Evolutionary conservation across 2,888 invertebrate species (phyloP).

Genomic region (Yponomeuta plumbellus): DNA sequence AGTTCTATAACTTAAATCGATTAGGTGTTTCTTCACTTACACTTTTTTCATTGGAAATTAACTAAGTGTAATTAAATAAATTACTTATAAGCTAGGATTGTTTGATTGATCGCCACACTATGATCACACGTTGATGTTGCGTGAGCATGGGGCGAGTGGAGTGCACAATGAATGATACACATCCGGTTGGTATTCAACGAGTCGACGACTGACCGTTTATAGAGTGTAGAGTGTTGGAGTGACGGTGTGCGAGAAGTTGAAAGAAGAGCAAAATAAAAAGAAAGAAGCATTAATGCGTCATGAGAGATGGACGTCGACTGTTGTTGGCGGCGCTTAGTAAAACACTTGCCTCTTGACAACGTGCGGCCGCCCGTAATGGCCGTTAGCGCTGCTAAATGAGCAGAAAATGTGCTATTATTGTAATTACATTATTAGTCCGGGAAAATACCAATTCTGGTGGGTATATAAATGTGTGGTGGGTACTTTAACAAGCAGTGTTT

Average conservation of each 20-base stretch:
- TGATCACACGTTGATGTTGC: constrained; percentile 40
- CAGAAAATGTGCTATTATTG: constrained; percentile 60
- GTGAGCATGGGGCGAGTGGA: constrained; percentile 42
- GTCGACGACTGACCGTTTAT: constrained; percentile 9
- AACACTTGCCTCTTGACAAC: constrained; percentile 77
- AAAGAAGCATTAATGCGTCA: constrained; percentile 76
- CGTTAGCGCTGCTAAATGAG: constrained; percentile 72
- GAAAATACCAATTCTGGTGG: constrained; percentile 20
- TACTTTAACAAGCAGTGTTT: constrained; percentile 11
- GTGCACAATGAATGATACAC: constrained; percentile 28
- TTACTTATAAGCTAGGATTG: constrained; percentile 5
- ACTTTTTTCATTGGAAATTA: not conserved
- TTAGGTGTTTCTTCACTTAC: not conserved
- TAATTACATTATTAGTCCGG: constrained; percentile 22
- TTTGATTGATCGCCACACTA: constrained; percentile 9
- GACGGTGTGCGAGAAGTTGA: constrained; percentile 51
- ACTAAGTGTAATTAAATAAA: constrained; percentile 4
- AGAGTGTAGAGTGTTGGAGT: constrained; percentile 31
- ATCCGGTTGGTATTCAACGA: constrained; percentile 21
- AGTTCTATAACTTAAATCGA: constrained; percentile 45
- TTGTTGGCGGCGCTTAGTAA: constrained; percentile 69
- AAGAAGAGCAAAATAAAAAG: constrained; percentile 56
- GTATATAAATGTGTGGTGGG: constrained; percentile 11
- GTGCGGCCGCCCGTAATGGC: constrained; percentile 74
- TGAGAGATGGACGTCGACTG: constrained; percentile 71